Percentiles rank a stretch among this genome's conserved stretches.
Conservation (phyloP, 1,140 invertebrate genomes). For the Trinorchestia longiramus region DNA sequence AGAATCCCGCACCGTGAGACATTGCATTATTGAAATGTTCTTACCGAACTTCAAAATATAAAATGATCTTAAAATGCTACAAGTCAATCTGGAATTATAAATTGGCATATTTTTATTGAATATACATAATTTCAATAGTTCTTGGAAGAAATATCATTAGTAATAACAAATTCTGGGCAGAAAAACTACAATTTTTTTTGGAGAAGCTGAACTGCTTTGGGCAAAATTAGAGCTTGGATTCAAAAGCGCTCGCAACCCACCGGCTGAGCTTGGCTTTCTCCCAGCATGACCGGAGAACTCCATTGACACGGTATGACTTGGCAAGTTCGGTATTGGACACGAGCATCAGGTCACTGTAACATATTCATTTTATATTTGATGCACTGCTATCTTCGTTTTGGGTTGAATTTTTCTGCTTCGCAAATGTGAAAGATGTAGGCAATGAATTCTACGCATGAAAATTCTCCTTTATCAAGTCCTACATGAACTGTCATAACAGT, state of each 20-base stretch:
- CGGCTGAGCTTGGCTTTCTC: neutral
- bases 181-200: too few relatives aligned
- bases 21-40: too few relatives aligned
- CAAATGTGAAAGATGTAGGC: neutral
- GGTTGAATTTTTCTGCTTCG: neutral
- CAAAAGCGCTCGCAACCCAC: neutral
- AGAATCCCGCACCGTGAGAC: too few relatives aligned
- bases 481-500: neutral
- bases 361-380: neutral
- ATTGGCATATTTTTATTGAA: too few relatives aligned
- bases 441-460: neutral
- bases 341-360: neutral
- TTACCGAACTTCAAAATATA: too few relatives aligned
- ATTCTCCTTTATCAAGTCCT: neutral
- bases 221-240: neutral
- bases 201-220: too few relatives aligned
- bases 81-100: too few relatives aligned
- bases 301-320: neutral
- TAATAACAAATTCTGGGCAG: too few relatives aligned
- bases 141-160: too few relatives aligned
- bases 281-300: neutral
- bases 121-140: too few relatives aligned
- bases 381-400: neutral
- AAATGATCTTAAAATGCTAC: too few relatives aligned
- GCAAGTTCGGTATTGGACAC: neutral